phyloP scores from a whole-genome alignment of 2,797 vertebrate genomes.

The Acrossocheilus wenchowensis region DNA sequence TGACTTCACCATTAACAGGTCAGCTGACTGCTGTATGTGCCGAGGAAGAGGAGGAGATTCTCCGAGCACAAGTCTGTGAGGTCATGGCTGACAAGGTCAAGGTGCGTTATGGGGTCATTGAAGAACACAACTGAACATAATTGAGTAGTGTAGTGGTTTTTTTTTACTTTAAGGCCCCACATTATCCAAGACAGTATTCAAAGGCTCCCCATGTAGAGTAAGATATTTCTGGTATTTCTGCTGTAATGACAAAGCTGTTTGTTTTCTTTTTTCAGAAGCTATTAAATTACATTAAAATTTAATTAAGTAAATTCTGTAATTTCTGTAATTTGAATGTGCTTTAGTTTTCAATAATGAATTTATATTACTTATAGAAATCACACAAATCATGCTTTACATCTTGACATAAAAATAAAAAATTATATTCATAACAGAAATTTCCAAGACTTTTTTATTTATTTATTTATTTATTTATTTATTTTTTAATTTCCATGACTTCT shows the following conservation, averaged over 20 bases:
- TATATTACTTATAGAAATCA: background rate
- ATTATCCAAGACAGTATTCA: background rate
- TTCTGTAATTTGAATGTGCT: background rate
- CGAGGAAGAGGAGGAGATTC: slow-evolving; percentile 91
- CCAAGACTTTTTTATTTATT: too few species aligned
- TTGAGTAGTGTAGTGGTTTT: background rate
- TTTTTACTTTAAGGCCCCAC: background rate
- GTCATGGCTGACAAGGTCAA: slow-evolving; percentile 85
- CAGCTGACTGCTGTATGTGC: slow-evolving; percentile 87
- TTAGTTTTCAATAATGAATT: background rate
- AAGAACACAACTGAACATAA: background rate
- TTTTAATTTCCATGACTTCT: background rate
- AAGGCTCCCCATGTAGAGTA: background rate
- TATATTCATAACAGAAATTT: background rate
- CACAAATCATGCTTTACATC: background rate
- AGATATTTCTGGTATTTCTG: too few species aligned
- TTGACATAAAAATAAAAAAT: background rate
- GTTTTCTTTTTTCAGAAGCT: background rate
- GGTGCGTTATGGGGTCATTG: slow-evolving; percentile 67
- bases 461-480: too few species aligned
- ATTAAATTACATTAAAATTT: background rate
- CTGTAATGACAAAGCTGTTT: background rate
- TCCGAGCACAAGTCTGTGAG: slow-evolving; percentile 87
- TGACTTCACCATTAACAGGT: slow-evolving; percentile 75
- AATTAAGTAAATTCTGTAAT: background rate